These are phyloP conservation scores for Burhinus oedicnemus DNA, from an alignment of 2,113 vertebrate genomes.

Conservation along the genomic window DNA sequence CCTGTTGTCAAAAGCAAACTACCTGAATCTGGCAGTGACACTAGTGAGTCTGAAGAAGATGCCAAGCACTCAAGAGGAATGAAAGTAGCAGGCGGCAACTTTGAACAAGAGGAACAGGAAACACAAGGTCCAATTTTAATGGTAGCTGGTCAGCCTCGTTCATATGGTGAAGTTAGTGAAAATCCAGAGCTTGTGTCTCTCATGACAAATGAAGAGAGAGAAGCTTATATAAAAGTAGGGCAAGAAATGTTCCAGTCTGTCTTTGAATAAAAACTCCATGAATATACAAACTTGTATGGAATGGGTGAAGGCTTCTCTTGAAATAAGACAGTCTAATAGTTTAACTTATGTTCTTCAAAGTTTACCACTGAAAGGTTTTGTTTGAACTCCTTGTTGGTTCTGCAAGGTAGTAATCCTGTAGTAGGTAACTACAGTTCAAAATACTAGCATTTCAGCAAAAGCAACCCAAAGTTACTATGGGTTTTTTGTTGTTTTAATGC, in stretches of 20 bases:
- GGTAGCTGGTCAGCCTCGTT: slow-evolving; percentile 51
- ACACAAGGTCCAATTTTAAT: slow-evolving; percentile 32
- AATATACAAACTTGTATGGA: neutral
- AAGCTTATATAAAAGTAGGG: slow-evolving; percentile 57
- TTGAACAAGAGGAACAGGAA: slow-evolving; percentile 42
- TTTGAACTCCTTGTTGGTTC: neutral
- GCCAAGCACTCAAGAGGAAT: neutral
- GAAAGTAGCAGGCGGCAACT: neutral
- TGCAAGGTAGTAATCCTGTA: neutral
- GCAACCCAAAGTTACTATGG: neutral
- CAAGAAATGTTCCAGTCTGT: slow-evolving; percentile 67
- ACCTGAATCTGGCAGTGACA: neutral
- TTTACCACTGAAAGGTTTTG: neutral
- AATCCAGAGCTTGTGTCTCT: slow-evolving; percentile 68
- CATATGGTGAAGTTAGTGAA: slow-evolving; percentile 50
- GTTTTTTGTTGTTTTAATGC: neutral
- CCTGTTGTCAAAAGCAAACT: neutral
- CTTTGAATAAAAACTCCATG: slow-evolving; percentile 56
- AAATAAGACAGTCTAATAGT: neutral
- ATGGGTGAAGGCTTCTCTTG: neutral
- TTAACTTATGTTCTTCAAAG: neutral
- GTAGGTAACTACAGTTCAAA: neutral
- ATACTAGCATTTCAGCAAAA: neutral
- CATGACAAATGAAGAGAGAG: slow-evolving; percentile 68
- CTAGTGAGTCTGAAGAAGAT: slow-evolving; percentile 31